These are phyloP conservation scores for Itoplectis maculator DNA, from an alignment of 2,888 invertebrate species.

Conservation along the genomic window DNA sequence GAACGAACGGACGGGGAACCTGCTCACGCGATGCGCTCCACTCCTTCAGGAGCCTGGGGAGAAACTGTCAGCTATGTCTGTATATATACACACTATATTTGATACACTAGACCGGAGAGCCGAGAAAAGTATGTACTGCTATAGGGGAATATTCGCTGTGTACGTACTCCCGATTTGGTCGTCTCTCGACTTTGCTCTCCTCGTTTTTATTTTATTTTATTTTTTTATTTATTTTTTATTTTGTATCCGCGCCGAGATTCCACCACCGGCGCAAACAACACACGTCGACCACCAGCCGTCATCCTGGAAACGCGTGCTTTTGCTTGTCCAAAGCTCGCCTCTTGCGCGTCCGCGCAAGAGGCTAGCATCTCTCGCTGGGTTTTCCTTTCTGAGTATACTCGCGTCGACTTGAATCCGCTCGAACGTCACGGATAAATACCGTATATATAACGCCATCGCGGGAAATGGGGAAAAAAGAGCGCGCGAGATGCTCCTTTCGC, in stretches of 20 bases:
- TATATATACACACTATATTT: constrained; percentile 30
- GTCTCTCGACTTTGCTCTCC: constrained; percentile 10
- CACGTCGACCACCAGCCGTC: constrained; percentile 46
- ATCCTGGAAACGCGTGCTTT: constrained; percentile 42
- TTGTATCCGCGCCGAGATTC: constrained; percentile 40
- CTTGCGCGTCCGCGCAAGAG: no score
- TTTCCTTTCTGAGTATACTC: constrained; percentile 21
- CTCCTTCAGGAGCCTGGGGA: constrained; percentile 34
- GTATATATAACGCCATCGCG: constrained; percentile 9
- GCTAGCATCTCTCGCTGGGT: neutral
- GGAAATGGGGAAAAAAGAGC: constrained; percentile 6
- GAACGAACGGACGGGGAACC: constrained; percentile 47
- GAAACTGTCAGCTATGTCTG: constrained; percentile 24
- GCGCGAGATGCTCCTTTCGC: neutral
- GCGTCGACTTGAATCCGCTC: constrained; percentile 13
- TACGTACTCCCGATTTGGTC: constrained; percentile 51
- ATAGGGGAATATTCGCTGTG: constrained; percentile 22
- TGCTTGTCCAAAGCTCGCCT: constrained; percentile 38
- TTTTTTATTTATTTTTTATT: constrained; percentile 11
- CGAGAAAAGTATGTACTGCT: constrained; percentile 40
- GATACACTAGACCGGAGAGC: constrained; percentile 37
- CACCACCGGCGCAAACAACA: constrained; percentile 40
- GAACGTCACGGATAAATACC: constrained; percentile 10
- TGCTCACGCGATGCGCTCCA: constrained; percentile 33
- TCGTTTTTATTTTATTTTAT: constrained; percentile 19